These are phyloP conservation scores for Myrmecobius fasciatus DNA, from an alignment of 2,113 vertebrate species.

Conservation along the genomic window DNA sequence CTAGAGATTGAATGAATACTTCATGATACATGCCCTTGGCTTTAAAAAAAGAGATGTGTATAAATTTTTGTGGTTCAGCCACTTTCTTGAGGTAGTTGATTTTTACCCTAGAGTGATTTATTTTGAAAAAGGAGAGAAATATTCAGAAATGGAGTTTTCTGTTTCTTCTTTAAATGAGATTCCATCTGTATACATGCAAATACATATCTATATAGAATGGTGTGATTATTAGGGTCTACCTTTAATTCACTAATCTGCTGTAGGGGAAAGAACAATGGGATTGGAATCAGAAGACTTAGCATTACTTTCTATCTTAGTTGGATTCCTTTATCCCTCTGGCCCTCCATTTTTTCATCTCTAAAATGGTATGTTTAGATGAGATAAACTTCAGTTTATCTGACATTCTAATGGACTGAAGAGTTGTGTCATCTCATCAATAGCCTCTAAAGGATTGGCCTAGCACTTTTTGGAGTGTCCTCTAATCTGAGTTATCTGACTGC, in stretches of 20 bases:
- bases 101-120: conserved; percentile 23
- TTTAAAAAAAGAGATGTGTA: conserved; percentile 39
- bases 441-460: neutral
- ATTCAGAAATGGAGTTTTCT: conserved; percentile 42
- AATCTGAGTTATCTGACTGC: neutral
- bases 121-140: neutral
- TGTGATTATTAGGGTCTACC: neutral
- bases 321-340: neutral
- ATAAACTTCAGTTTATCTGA: neutral
- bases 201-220: neutral
- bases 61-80: conserved; percentile 13
- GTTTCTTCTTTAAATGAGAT: conserved; percentile 20
- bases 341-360: neutral
- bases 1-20: conserved; percentile 54
- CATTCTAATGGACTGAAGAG: neutral
- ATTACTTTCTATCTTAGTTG: neutral
- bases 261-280: neutral
- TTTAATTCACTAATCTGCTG: neutral
- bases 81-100: neutral
- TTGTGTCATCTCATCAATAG: neutral
- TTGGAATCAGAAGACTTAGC: neutral
- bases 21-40: conserved; percentile 64
- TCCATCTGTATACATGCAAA: neutral
- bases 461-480: neutral
- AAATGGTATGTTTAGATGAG: neutral